These are phyloP conservation scores for Eudasyphora cyanicolor DNA, from an alignment of 2,888 invertebrate genomes.

Conservation along the genomic window DNA sequence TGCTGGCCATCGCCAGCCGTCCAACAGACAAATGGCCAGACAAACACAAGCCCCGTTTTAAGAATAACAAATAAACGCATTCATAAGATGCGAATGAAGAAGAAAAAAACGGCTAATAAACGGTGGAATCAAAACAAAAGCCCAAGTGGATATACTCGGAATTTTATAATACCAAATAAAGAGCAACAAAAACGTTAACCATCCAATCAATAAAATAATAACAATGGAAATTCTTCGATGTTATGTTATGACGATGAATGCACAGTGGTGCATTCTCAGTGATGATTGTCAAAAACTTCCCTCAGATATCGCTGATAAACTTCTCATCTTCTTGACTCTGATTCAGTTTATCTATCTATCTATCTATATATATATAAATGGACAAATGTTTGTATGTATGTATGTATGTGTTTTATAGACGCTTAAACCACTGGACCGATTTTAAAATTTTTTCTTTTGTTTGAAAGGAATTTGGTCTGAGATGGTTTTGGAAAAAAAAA, in stretches of 20 bases:
- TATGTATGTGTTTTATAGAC: too few relatives aligned
- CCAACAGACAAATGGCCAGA: background rate
- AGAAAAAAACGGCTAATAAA: constrained; percentile 1
- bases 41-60: constrained; percentile 6
- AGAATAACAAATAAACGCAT: background rate
- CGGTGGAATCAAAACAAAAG: constrained; percentile 30
- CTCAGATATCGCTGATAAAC: too few relatives aligned
- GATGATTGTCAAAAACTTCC: too few relatives aligned
- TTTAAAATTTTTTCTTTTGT: too few relatives aligned
- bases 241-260: constrained; percentile 5
- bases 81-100: background rate
- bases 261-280: background rate
- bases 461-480: too few relatives aligned
- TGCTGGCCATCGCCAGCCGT: background rate
- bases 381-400: too few relatives aligned
- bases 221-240: constrained; percentile 18
- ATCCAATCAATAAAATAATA: background rate
- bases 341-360: too few relatives aligned
- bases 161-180: constrained; percentile 25
- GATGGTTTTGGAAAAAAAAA: too few relatives aligned
- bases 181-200: background rate
- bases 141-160: background rate
- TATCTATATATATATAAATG: too few relatives aligned
- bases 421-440: too few relatives aligned
- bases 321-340: too few relatives aligned